These are phyloP conservation scores for Eilema sororculum DNA, from an alignment of 2,888 invertebrate species.

Conservation along the genomic window DNA sequence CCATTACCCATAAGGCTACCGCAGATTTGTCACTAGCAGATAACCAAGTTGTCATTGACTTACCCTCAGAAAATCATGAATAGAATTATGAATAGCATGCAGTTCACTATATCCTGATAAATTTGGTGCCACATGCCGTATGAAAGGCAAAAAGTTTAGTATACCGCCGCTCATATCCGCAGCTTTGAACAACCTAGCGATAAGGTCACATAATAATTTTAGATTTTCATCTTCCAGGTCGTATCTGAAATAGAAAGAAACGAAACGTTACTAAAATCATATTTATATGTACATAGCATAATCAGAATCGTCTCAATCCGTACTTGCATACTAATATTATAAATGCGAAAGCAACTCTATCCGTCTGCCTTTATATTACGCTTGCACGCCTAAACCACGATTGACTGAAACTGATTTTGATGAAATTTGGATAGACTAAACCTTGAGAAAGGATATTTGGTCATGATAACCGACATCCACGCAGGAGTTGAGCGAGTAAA, in stretches of 20 bases:
- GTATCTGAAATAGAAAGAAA: slow-evolving; percentile 74
- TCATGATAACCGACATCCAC: too few species aligned
- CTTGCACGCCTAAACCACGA: too few species aligned
- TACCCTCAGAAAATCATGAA: slow-evolving; percentile 87
- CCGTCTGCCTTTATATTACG: too few species aligned
- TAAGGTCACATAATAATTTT: slow-evolving; percentile 83
- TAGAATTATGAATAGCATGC: slow-evolving; percentile 75
- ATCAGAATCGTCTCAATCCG: too few species aligned
- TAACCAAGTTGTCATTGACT: slow-evolving; percentile 30
- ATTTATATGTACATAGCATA: background rate
- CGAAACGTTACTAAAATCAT: slow-evolving; percentile 6
- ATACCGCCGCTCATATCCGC: slow-evolving; percentile 91
- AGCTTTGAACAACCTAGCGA: slow-evolving; percentile 88
- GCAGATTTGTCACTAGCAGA: too few species aligned
- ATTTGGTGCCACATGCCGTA: slow-evolving; percentile 89
- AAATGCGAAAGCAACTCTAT: too few species aligned
- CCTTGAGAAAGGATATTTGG: too few species aligned
- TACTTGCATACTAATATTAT: too few species aligned
- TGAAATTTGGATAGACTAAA: too few species aligned
- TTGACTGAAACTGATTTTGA: too few species aligned
- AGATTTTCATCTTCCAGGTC: slow-evolving; percentile 87
- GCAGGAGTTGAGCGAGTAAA: too few species aligned
- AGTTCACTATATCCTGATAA: slow-evolving; percentile 88
- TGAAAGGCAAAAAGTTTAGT: slow-evolving; percentile 90
- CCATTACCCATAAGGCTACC: too few species aligned